Evolutionary conservation across 2,113 vertebrate genomes (phyloP), one percentile per base, ranked within the genome.

Genomic region (Mirounga angustirostris): DNA sequence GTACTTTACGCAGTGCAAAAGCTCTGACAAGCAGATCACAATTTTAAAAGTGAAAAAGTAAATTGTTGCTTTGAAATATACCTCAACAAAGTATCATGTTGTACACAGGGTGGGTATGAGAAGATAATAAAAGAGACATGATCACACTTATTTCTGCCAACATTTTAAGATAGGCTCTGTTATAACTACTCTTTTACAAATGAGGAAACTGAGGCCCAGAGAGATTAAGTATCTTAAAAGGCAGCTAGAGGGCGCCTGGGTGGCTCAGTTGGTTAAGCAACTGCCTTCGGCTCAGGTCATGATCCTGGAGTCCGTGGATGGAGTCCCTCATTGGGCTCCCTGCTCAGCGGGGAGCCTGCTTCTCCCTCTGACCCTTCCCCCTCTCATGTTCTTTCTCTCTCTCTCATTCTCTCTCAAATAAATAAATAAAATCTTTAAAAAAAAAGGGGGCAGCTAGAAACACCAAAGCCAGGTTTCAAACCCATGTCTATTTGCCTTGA

Each of bases 41-140:
- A 43, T 93, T 61, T 96, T 86, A 46, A 89, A 95, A 80, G 73
- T 65, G 33, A 80, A 26, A 61, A 86, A 74, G 67, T 46, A 71
- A 89, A 84, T 24, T 24, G 52, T 2, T 86, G 50, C n/a, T 74
- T 89, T 92, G 58, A 91, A 94, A 89, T 67, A 40, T 85, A 85
- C 15, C 50, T 95, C 56, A 95, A 59, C 19, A 69, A 89, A 95
- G 76, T 81, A 14, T 19, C 46, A 43, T 81, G 11, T 30, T 63
- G 5, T 54, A 67, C 3, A 36, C 26, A 30, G 36, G 65, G 7
- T 54, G 12, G 19, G 13, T 59, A 14, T 33, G 58, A 21, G 21
- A 83, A 89, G 19, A 43, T 33, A 54, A 30, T 4, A 94, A 85
- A 40, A 52, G 22, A 78, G 63, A 81, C 19, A 26, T 36, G 30